Base-by-base conservation (phyloP, 2,888 invertebrate species). In the Pterostichus niger region DNA sequence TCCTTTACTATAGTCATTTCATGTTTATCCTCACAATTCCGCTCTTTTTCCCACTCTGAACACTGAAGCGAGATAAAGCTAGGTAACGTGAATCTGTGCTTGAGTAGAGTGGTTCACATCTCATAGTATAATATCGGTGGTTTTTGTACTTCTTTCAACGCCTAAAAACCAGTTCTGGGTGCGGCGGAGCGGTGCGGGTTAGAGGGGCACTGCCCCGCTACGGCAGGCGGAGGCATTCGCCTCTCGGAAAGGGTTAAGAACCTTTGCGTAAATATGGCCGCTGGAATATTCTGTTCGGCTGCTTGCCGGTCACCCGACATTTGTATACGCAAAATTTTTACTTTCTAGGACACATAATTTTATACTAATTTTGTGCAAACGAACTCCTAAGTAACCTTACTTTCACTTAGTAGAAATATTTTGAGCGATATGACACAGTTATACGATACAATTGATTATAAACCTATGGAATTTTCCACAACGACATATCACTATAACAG, bases 191-290 rank as follows among this genome's bases (percentile, higher is more conserved):
- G 40, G 68, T 13, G 64, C 3, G 64, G n/a, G n/a, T n/a, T 4
- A 49, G 35, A 35, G 5, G 17, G 11, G 15, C 59, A 33, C 54
- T 54, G 56, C 77, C 56, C 35, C 78, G 49, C 79, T 79, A 24
- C 11, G 49, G 80, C 68, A 64, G 80, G 80, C 64, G 31, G 73
- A 46, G 82, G 76, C 76, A 76, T 76, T 82, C 49, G 75, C 82
- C 81, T 81, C 73, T 82, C 61, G 75, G 75, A 82, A 82, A 82
- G 82, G 82, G 82, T 82, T 82, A 82, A 82, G 82, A 82, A 82
- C 82, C 82, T 82, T 76, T 82, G 82, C 82, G 82, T 82, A 82
- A 82, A 82, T 61, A 82, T 82, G 82, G 82, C 82, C 49, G 76
- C 61, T 82, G 46, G 75, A 82, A 82, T 82, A 82, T 82, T 76